Evolutionary conservation across 1,140 invertebrate species (phyloP).

Genomic region (Drosophila funebris): DNA sequence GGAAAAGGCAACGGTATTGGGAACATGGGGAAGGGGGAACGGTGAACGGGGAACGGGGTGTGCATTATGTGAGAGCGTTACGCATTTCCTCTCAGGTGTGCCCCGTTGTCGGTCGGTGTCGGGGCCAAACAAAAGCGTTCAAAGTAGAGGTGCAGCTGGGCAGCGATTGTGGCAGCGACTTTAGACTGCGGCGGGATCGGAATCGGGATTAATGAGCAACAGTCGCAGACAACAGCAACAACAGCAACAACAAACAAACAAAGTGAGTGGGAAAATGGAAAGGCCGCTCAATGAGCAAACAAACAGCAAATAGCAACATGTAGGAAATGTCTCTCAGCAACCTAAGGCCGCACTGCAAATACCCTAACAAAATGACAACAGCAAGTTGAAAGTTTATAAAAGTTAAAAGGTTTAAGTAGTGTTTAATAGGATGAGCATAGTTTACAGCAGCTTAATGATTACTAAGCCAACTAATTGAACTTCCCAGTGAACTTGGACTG

Average conservation of each 20-base stretch:
- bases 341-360: constrained; percentile 3
- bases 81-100: constrained; percentile 79
- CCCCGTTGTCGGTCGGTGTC: constrained; percentile 16
- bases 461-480: too few species aligned
- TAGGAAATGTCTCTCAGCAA: constrained; percentile 30
- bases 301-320: constrained; percentile 66
- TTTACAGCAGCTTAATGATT: too few species aligned
- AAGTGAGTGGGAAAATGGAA: constrained; percentile 81
- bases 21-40: not conserved
- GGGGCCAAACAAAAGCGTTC: constrained; percentile 66
- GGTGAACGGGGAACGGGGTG: not conserved
- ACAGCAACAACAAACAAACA: constrained; percentile 27
- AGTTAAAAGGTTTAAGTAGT: too few species aligned
- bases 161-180: not conserved
- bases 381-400: too few species aligned
- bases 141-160: constrained; percentile 76
- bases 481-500: too few species aligned
- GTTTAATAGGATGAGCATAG: too few species aligned
- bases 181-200: constrained; percentile 30
- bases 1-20: not conserved
- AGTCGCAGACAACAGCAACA: constrained; percentile 59
- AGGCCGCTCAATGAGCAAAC: constrained; percentile 65
- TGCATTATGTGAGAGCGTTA: constrained; percentile 56
- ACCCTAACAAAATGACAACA: constrained; percentile 4
- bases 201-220: constrained; percentile 78